A percentile compares a stretch with the other conserved stretches of the same genome.
Conservation (phyloP, 2,888 invertebrate genomes). For the Andrena praecox region DNA sequence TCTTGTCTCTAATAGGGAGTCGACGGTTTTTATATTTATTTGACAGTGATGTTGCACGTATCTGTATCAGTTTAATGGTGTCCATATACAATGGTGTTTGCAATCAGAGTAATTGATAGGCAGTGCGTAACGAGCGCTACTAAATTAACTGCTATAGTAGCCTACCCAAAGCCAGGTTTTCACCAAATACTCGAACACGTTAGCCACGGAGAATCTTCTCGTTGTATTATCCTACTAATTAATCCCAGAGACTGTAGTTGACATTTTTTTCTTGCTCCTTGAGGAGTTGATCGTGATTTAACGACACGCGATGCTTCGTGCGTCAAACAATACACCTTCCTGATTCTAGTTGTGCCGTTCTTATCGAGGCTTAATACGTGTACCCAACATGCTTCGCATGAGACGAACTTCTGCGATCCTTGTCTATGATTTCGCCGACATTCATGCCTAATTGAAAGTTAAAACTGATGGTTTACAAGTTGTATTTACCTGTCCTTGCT, state of each 20-base stretch:
- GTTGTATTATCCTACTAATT: slow-evolving; percentile 41
- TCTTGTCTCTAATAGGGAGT: background rate
- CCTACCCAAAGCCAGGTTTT: background rate
- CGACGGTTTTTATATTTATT: background rate
- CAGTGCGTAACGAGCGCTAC: background rate
- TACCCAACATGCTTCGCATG: slow-evolving; percentile 50
- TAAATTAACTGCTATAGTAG: slow-evolving; percentile 3
- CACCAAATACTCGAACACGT: slow-evolving; percentile 8
- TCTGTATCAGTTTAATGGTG: background rate
- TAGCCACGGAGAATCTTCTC: background rate
- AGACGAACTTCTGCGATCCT: slow-evolving; percentile 45
- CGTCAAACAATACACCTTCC: slow-evolving; percentile 47
- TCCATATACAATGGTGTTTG: background rate
- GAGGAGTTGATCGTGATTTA: slow-evolving; percentile 53
- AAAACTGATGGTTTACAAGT: slow-evolving; percentile 2
- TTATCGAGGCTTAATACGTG: slow-evolving; percentile 48
- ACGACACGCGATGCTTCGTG: slow-evolving; percentile 65
- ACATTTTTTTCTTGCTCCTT: slow-evolving; percentile 33
- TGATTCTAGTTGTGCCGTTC: slow-evolving; percentile 46
- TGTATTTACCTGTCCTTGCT: background rate
- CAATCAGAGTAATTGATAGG: background rate
- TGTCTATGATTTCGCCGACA: slow-evolving; percentile 37
- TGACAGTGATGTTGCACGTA: background rate
- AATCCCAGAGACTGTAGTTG: slow-evolving; percentile 47
- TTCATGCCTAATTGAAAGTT: slow-evolving; percentile 43